Evolutionary conservation across 2,797 vertebrate species (phyloP), one percentile per base, ranked within the genome.

Genomic region (Chiloscyllium punctatum): DNA sequence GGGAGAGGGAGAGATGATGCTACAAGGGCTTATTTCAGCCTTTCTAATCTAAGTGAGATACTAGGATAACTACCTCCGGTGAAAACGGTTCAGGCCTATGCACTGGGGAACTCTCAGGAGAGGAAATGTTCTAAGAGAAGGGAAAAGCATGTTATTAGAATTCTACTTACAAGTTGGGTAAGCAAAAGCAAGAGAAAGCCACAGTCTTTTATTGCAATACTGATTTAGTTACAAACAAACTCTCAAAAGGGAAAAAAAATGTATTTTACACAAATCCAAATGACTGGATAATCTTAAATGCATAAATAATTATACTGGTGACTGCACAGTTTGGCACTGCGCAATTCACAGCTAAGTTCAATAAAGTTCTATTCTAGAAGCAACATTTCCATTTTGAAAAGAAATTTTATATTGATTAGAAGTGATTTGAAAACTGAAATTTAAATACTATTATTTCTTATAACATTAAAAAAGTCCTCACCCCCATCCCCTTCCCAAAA

Each of bases 21-120:
- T n/a, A 72, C 27, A 95, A 57, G 72, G 42, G 71, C 94, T 74
- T 77, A 77, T 95, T 66, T 96, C 95, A 2, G 96, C 95, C 96
- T 77, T 95, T 96, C 97, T 96, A 96, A 96, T 95, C 95, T 96
- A 97, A 97, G 71, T 96, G 96, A 97, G 96, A 97, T 62, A 95
- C 96, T 96, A 96, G 95, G 96, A 96, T 97, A 98, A 97, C 96
- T 98, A 99, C 99, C 98, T 99, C 98, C 48, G 99, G 99, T 97
- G 99, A 99, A 97, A 99, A 97, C 97, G 98, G 98, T 97, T 99
- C 98, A 0, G 98, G 98, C 96, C 98, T 98, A 97, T 98, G 98
- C 53, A 98, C 98, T 97, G 98, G 98, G 97, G 98, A 99, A 68
- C 98, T 98, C 97, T 99, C 99, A 0, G 99, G 99, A 96, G 99